phyloP scores from a whole-genome alignment of 2,797 vertebrate species.

The Pampus argenteus region DNA sequence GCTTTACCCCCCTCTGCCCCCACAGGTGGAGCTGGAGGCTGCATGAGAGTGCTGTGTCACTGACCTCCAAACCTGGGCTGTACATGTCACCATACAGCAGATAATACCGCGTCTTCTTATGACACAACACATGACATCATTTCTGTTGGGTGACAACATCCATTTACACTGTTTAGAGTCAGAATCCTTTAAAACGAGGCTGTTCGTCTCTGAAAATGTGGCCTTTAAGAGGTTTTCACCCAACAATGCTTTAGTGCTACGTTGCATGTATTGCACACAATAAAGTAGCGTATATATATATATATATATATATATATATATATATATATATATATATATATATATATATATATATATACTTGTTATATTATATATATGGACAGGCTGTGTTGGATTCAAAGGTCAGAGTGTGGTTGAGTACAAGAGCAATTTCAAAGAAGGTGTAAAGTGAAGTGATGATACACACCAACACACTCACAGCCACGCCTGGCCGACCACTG shows the following conservation, averaged over 20 bases:
- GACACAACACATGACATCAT: background rate
- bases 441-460: too few species aligned
- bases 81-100: constrained; percentile 8
- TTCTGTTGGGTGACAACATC: constrained; percentile 58
- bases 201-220: background rate
- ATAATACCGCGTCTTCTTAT: constrained; percentile 4
- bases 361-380: too few species aligned
- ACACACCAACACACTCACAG: too few species aligned
- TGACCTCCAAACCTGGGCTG: constrained; percentile 36
- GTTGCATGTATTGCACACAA: constrained; percentile 45
- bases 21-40: constrained; percentile 55
- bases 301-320: too few species aligned
- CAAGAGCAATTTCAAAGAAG: too few species aligned
- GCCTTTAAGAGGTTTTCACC: constrained; percentile 39
- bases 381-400: too few species aligned
- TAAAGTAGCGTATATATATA: background rate
- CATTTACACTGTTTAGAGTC: too few species aligned
- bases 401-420: too few species aligned
- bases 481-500: too few species aligned
- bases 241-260: constrained; percentile 30
- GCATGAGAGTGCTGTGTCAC: constrained; percentile 79
- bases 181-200: background rate
- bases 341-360: too few species aligned
- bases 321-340: too few species aligned
- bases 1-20: constrained; percentile 43